Evolutionary conservation across 2,113 vertebrate species (phyloP).

Genomic region (Oryzias curvinotus): DNA sequence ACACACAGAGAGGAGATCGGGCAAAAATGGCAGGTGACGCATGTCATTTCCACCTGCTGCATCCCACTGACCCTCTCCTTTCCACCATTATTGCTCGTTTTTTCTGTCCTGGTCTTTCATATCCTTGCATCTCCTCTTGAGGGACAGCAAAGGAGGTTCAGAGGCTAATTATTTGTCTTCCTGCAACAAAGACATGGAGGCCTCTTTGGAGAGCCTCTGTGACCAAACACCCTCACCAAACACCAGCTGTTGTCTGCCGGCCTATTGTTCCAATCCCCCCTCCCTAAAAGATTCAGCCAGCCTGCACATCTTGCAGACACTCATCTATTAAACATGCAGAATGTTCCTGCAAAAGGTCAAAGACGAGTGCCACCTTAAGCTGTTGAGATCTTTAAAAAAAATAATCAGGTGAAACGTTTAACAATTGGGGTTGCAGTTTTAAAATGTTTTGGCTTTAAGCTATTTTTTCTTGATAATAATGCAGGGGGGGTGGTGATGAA

Average conservation of each 20-base stretch:
- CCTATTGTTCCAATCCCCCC: slow-evolving; percentile 53
- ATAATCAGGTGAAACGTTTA: neutral
- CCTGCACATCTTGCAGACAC: neutral
- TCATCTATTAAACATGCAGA: neutral
- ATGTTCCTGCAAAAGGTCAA: neutral
- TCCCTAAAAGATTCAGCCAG: slow-evolving; percentile 33
- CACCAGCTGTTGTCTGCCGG: slow-evolving; percentile 62
- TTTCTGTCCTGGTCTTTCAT: slow-evolving; percentile 4
- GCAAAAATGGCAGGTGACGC: slow-evolving; percentile 56
- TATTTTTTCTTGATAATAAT: slow-evolving; percentile 54
- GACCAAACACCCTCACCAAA: slow-evolving; percentile 45
- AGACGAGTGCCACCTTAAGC: too few species aligned
- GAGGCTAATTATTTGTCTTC: slow-evolving; percentile 74
- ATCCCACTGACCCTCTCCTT: slow-evolving; percentile 21
- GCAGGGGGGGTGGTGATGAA: slow-evolving; percentile 55
- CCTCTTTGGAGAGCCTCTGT: slow-evolving; percentile 46
- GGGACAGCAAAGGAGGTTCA: slow-evolving; percentile 68
- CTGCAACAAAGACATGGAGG: slow-evolving; percentile 60
- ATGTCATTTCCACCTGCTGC: slow-evolving; percentile 43
- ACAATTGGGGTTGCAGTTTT: neutral
- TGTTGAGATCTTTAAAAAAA: neutral
- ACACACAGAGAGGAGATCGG: slow-evolving; percentile 11
- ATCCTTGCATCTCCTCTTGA: slow-evolving; percentile 31
- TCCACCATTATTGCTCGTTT: slow-evolving; percentile 12
- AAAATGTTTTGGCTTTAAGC: neutral